These are phyloP conservation scores for Listrodromus nycthemerus DNA, from an alignment of 2,888 invertebrate species.

Conservation along the genomic window DNA sequence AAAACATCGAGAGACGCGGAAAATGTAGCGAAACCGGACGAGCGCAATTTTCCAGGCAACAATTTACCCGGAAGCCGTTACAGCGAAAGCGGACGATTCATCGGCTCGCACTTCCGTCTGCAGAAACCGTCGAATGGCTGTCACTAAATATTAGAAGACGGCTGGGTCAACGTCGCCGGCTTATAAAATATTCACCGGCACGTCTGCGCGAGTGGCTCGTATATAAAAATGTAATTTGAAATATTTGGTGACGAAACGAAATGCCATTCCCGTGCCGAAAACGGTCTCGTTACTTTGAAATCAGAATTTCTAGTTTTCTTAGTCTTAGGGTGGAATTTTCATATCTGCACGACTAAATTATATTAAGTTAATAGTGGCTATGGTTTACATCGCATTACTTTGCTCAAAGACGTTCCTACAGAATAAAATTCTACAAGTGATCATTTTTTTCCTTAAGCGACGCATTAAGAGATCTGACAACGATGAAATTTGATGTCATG, in stretches of 20 bases:
- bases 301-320: neutral
- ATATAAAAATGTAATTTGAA: neutral
- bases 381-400: no score
- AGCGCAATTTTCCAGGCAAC: conserved; percentile 74
- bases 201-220: neutral
- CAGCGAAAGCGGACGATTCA: conserved; percentile 66
- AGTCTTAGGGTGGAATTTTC: no score
- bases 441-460: no score
- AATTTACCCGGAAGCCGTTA: conserved; percentile 72
- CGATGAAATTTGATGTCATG: no score
- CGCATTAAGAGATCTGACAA: no score
- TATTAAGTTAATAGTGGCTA: no score
- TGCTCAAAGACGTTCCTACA: no score
- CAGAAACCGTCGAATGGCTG: conserved; percentile 71
- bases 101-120: conserved; percentile 74
- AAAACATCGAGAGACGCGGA: conserved; percentile 72
- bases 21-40: conserved; percentile 74
- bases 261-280: neutral
- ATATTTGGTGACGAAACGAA: neutral
- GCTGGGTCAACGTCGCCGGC: conserved; percentile 3
- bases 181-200: conserved; percentile 38
- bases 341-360: no score
- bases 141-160: conserved; percentile 28
- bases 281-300: neutral
- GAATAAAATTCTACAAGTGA: no score